Base-by-base conservation (phyloP, 53 echinoderm and acorn worm species). In the Patiria pectinifera region DNA sequence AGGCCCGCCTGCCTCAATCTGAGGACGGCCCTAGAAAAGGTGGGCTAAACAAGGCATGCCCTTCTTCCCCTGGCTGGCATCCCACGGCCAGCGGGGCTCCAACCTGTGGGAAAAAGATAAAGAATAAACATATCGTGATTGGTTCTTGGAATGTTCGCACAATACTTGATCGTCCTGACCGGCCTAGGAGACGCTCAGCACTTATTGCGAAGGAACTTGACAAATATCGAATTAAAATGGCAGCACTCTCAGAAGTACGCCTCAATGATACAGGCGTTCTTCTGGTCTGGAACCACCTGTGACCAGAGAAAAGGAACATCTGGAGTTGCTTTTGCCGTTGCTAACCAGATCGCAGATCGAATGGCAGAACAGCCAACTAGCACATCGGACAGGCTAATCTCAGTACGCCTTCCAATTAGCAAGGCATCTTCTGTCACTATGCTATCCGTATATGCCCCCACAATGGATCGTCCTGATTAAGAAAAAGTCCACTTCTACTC, bases 1-100 rank as follows among this genome's bases (percentile, higher is more conserved):
- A 91, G 48, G 83, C 91, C 69, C 69, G 70, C 89, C 63, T 89
- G 89, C 80, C 89, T 89, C 62, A 89, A 89, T 72, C 86, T 45
- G 86, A 86, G 74, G 86, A 86, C 71, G 22, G 19, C 74, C 47
- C 74, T 82, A 91, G 61, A 91, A 91, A 91, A 91, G 62, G 80
- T 91, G 71, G 24, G 91, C 2, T 91, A 91, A 74, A 74, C 74
- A 74, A 74, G 74, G 74, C 74, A 74, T 74, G 74, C 74, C 24
- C 74, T 74, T n/a, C 74, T 45, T 44, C n/a, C 43, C 91, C 82
- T 82, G 61, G 91, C 74, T 74, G 35, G 35, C 35, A 35, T 35
- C 35, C 35, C 35, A 35, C 35, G 35, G 35, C 35, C 35, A 35
- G 35, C 35, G 35, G 35, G 35, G 35, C 35, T 35, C 35, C 35